Percentiles rank a stretch among this genome's conserved stretches.
These are phyloP conservation scores for Actinernus sp. DNA, from an alignment of 92 coral and sea anemone species.

Conservation along the genomic window DNA sequence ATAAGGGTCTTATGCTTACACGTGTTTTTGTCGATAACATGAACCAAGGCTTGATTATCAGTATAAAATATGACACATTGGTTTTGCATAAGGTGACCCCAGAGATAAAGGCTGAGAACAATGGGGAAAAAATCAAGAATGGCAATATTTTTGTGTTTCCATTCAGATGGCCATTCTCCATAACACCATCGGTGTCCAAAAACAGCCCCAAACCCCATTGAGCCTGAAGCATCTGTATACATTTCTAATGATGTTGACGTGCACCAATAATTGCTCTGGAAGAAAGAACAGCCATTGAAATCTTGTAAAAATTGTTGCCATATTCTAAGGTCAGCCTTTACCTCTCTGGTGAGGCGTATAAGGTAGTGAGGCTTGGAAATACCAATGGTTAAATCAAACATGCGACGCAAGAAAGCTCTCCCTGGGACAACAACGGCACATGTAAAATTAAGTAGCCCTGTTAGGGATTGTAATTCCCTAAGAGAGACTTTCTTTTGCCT, in stretches of 20 bases:
- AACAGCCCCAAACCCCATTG: conserved; percentile 48
- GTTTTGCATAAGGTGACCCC: conserved; percentile 20
- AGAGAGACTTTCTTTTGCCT: no score
- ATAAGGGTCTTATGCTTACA: conserved; percentile 7
- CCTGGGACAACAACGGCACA: conserved; percentile 9
- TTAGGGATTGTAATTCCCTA: no score
- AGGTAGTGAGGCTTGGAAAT: conserved; percentile 3
- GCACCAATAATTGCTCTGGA: conserved; percentile 13
- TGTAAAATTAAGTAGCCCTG: no score
- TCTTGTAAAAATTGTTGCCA: conserved; percentile 33
- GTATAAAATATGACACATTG: conserved; percentile 24
- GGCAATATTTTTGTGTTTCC: conserved; percentile 24
- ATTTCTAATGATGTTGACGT: conserved; percentile 1
- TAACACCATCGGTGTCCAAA: conserved; percentile 45
- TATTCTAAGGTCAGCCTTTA: conserved; percentile 26
- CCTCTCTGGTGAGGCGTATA: conserved; percentile 34
- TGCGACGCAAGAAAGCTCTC: conserved; percentile 23
- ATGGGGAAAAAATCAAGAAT: conserved; percentile 35
- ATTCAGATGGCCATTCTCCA: conserved; percentile 39
- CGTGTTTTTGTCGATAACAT: conserved; percentile 1
- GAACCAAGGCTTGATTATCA: conserved; percentile 9
- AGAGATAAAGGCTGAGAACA: conserved; percentile 10
- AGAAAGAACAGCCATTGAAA: conserved; percentile 27
- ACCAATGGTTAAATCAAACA: conserved; percentile 39
- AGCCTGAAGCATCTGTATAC: conserved; percentile 30